A percentile compares a stretch with the other conserved stretches of the same genome.
Conservation (phyloP, 1,140 invertebrate species). For the Chymomyza costata region DNA sequence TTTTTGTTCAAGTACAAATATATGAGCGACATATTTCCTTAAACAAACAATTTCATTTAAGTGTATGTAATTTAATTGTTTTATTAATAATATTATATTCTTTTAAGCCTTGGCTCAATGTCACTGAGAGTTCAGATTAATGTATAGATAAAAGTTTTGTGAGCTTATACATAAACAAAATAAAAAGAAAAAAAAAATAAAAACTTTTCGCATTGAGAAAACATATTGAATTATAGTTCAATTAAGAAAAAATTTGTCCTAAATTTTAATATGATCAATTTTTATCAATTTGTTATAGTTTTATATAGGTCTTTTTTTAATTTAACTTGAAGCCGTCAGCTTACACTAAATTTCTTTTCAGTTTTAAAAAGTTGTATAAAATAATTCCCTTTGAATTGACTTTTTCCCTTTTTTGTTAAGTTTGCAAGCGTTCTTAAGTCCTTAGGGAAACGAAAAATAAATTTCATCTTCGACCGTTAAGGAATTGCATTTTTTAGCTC, state of each 20-base stretch:
- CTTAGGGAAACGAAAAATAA: background rate
- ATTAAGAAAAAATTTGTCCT: background rate
- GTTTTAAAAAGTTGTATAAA: background rate
- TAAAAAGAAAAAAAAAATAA: too few relatives aligned
- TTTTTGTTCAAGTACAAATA: conserved; percentile 43
- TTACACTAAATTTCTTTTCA: background rate
- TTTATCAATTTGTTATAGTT: background rate
- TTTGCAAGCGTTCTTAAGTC: background rate
- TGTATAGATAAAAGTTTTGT: background rate
- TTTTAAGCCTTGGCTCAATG: background rate
- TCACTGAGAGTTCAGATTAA: background rate
- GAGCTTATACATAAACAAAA: too few relatives aligned
- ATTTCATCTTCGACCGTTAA: too few relatives aligned
- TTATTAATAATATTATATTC: conserved; percentile 8
- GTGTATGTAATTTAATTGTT: conserved; percentile 34
- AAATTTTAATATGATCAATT: background rate
- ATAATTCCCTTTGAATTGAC: too few relatives aligned
- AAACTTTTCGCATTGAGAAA: conserved; percentile 18
- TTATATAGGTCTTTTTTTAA: background rate
- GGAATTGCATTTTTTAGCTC: too few relatives aligned
- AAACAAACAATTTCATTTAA: conserved; percentile 59
- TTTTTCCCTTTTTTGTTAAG: too few relatives aligned
- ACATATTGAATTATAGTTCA: background rate
- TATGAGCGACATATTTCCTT: conserved; percentile 44
- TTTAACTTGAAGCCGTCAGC: background rate